Evolutionary conservation across 2,797 vertebrate genomes (phyloP), one percentile per base, ranked within the genome.

Genomic region (Babyrousa celebensis): DNA sequence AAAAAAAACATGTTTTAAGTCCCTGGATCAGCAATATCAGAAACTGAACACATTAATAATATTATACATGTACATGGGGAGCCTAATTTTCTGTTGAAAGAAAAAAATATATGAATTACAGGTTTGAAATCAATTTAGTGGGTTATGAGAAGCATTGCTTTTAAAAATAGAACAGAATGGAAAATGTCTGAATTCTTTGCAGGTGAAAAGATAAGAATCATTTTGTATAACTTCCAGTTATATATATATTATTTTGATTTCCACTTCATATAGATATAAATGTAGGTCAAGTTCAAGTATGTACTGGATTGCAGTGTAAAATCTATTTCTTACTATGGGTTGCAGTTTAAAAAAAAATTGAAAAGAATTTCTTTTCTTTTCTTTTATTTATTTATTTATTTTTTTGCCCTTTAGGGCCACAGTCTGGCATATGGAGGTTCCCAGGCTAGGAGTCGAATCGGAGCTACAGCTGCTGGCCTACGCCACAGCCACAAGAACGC

Each of bases 11-110:
- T 36, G 9, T 48, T 87, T 93, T 29, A 90, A 92, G 71, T 95
- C 43, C 67, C n/a, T 85, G 18, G 20, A 62, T 74, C 67, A 86
- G 52, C 56, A 77, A 67, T 74, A 32, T 18, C 72, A 94, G 62
- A 87, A 95, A 85, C 23, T 65, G 40, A 95, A 67, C 77, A 88
- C 62, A 58, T 11, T 72, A 77, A 72, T 79, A 79, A 85, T 74
- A 43, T n/a, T 82, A 23, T 54, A 2, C 18, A 10, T 87, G 17
- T 72, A 77, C 29, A 65, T 12, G 1, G 29, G 74, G 52, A 87
- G 62, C 32, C 90, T 94, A 79, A 78, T 86, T 85, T 80, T 96
- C 80, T 92, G 12, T 36, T 85, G 78, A 72, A 92, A 96, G 75
- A 83, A 93, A 85, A 85, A 85, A 36, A 75, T 15, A 60, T 58